Evolutionary conservation across 2,113 vertebrate species (phyloP).

Genomic region (Trochalopteron elliotii): DNA sequence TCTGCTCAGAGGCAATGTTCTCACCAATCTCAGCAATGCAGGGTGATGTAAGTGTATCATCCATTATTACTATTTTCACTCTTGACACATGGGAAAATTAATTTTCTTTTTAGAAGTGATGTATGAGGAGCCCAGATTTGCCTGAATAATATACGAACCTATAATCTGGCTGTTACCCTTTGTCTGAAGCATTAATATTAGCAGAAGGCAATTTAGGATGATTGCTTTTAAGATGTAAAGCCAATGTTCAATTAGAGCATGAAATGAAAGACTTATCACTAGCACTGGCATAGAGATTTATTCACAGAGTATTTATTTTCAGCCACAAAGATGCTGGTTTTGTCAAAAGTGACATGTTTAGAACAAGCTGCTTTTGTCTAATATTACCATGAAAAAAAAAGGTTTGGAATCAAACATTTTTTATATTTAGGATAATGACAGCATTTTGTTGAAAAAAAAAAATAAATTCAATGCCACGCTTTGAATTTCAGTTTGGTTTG

Average conservation of each 20-base stretch:
- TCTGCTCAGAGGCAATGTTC: neutral
- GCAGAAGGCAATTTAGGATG: constrained; percentile 55
- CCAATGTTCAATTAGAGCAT: constrained; percentile 55
- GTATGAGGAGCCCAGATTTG: constrained; percentile 20
- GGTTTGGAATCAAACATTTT: constrained; percentile 33
- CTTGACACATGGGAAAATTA: constrained; percentile 46
- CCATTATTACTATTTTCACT: constrained; percentile 26
- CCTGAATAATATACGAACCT: constrained; percentile 53
- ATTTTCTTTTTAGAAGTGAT: constrained; percentile 45
- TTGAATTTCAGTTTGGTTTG: neutral
- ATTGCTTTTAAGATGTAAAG: constrained; percentile 61
- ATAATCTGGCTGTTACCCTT: constrained; percentile 49
- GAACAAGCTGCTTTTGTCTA: constrained; percentile 31
- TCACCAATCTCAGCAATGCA: neutral
- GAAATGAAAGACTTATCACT: constrained; percentile 57
- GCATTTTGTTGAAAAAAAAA: neutral
- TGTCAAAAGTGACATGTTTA: constrained; percentile 37
- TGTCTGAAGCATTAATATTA: constrained; percentile 61
- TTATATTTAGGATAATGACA: constrained; percentile 13
- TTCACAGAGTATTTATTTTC: constrained; percentile 33
- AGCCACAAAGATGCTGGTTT: constrained; percentile 17
- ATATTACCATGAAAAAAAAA: constrained; percentile 8
- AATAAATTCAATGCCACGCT: neutral
- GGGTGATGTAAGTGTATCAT: constrained; percentile 5
- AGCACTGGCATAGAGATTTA: constrained; percentile 22